Percentiles rank a stretch among this genome's conserved stretches.
phyloP scores from a whole-genome alignment of 2,888 invertebrate genomes.

The Heteropelma amictum region DNA sequence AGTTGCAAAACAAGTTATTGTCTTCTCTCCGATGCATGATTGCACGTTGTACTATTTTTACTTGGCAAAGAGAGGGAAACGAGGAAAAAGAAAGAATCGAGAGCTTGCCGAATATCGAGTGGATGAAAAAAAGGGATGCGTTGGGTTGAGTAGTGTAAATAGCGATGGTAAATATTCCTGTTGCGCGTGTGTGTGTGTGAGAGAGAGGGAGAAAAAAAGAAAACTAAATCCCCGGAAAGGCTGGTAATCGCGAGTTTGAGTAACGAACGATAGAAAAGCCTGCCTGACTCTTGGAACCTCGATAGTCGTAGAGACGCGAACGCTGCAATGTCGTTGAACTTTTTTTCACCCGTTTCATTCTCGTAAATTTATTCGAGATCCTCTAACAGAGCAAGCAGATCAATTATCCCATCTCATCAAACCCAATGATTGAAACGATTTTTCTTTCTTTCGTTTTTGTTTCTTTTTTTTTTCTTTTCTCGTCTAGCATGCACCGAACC shows the following conservation, averaged over 20 bases:
- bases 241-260: conserved; percentile 36
- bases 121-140: conserved; percentile 10
- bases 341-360: conserved; percentile 45
- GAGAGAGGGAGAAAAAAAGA: not conserved
- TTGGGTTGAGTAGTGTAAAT: conserved; percentile 14
- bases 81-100: conserved; percentile 9
- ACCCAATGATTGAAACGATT: conserved; percentile 45
- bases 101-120: conserved; percentile 23
- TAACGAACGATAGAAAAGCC: conserved; percentile 60
- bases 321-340: conserved; percentile 64
- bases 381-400: conserved; percentile 62
- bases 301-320: conserved; percentile 61
- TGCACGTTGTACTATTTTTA: conserved; percentile 43
- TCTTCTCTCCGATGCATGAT: conserved; percentile 46
- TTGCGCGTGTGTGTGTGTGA: conserved; percentile 8
- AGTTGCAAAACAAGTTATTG: not conserved
- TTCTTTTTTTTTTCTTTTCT: conserved; percentile 15
- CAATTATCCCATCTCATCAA: conserved; percentile 51
- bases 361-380: conserved; percentile 47
- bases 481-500: conserved; percentile 62
- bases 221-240: conserved; percentile 5
- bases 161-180: conserved; percentile 35
- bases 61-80: conserved; percentile 5
- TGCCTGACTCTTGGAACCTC: conserved; percentile 70
- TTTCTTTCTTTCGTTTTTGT: not conserved